phyloP scores from a whole-genome alignment of 1,140 invertebrate genomes.

The Sweltsa coloradensis region DNA sequence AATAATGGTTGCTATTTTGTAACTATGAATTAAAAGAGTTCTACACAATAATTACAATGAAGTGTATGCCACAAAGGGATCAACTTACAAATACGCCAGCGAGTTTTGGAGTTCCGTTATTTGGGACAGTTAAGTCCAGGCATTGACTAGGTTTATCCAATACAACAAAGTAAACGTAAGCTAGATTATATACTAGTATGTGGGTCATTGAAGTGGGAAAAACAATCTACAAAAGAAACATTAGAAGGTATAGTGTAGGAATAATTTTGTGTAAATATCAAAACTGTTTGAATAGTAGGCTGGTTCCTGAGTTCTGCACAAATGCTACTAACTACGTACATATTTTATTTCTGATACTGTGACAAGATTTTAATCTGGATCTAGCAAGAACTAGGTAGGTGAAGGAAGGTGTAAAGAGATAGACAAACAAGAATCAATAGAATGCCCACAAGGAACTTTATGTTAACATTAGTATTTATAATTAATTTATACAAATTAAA shows the following conservation, averaged over 20 bases:
- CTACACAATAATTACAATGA: conserved; percentile 1
- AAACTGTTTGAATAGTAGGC: not conserved
- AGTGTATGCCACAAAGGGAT: conserved; percentile 2
- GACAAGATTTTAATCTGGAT: not conserved
- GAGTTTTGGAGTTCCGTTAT: conserved; percentile 12
- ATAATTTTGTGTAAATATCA: not conserved
- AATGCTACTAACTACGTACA: not conserved
- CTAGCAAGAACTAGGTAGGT: not conserved
- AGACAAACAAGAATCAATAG: not conserved
- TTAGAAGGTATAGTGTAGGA: conserved; percentile 1
- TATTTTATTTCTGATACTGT: not conserved
- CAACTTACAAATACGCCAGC: conserved; percentile 9
- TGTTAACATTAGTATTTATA: conserved; percentile 1
- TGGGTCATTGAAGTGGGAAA: conserved; percentile 3
- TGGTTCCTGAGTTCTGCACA: not conserved
- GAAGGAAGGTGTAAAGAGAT: not conserved
- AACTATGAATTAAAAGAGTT: not conserved
- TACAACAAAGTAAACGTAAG: too few relatives aligned
- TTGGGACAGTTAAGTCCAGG: conserved; percentile 8
- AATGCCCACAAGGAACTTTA: conserved; percentile 12
- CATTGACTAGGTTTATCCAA: conserved; percentile 9
- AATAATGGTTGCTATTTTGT: not conserved
- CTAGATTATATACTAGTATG: not conserved
- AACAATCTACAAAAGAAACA: not conserved
- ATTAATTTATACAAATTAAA: not conserved